phyloP scores from a whole-genome alignment of 2,113 vertebrate genomes.

The Indicator indicator region DNA sequence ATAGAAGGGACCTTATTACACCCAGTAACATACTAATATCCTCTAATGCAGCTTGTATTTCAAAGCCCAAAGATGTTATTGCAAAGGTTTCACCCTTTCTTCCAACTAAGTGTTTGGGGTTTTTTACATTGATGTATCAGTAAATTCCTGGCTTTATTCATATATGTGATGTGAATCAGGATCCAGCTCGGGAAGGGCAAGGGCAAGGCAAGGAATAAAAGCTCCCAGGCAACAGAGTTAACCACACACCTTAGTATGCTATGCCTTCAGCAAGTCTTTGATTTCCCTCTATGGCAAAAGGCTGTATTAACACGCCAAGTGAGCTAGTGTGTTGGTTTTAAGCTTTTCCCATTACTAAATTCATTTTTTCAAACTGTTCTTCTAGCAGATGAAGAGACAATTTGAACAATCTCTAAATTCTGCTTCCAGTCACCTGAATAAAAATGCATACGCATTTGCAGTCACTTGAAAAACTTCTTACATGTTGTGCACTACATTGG shows the following conservation, averaged over 20 bases:
- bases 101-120: conserved; percentile 21
- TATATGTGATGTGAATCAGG: conserved; percentile 4
- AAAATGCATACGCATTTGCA: too few relatives aligned
- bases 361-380: conserved; percentile 34
- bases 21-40: background rate
- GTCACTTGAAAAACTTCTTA: background rate
- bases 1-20: background rate
- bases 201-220: conserved; percentile 11
- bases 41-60: conserved; percentile 45
- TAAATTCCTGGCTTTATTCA: conserved; percentile 57
- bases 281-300: conserved; percentile 43
- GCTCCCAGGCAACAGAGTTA: conserved; percentile 46
- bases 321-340: conserved; percentile 7
- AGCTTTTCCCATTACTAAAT: conserved; percentile 25
- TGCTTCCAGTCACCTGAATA: background rate
- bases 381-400: background rate
- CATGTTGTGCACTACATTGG: background rate
- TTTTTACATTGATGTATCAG: conserved; percentile 44
- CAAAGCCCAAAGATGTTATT: conserved; percentile 47
- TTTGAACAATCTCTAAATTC: background rate
- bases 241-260: background rate
- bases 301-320: conserved; percentile 3
- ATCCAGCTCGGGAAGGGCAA: background rate
- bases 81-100: conserved; percentile 35
- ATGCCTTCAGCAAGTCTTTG: conserved; percentile 39